Evolutionary conservation across 2,113 vertebrate genomes (phyloP).

Genomic region (Sebastes schlegelii): DNA sequence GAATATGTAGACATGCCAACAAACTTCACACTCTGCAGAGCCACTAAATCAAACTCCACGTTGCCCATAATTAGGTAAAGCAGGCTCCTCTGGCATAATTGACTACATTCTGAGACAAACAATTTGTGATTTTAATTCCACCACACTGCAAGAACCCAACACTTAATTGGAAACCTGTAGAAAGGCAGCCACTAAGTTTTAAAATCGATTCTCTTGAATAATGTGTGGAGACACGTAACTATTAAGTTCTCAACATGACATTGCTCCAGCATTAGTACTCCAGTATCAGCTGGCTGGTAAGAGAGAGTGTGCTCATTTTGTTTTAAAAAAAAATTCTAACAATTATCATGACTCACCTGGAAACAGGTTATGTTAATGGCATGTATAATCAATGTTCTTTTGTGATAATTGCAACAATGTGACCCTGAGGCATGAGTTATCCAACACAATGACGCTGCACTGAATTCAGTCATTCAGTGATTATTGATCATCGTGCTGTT

Average conservation of each 20-base stretch:
- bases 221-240: not conserved
- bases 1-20: not conserved
- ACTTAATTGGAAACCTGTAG: slow-evolving; percentile 26
- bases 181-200: slow-evolving; percentile 7
- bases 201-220: not conserved
- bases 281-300: not conserved
- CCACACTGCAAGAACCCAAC: not conserved
- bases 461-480: slow-evolving; percentile 24
- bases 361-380: not conserved
- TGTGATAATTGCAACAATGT: slow-evolving; percentile 19
- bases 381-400: not conserved
- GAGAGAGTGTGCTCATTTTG: not conserved
- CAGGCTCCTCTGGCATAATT: slow-evolving; percentile 6
- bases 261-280: not conserved
- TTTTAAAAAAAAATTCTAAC: not conserved
- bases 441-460: slow-evolving; percentile 2
- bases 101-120: slow-evolving; percentile 6
- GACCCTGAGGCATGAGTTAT: not conserved
- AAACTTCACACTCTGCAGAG: slow-evolving; percentile 29
- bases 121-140: slow-evolving; percentile 18
- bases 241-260: not conserved
- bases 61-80: not conserved
- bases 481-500: slow-evolving; percentile 18
- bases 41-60: slow-evolving; percentile 3
- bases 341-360: not conserved